Conservation (phyloP, 2,113 vertebrate genomes). For the Oreochromis niloticus region DNA sequence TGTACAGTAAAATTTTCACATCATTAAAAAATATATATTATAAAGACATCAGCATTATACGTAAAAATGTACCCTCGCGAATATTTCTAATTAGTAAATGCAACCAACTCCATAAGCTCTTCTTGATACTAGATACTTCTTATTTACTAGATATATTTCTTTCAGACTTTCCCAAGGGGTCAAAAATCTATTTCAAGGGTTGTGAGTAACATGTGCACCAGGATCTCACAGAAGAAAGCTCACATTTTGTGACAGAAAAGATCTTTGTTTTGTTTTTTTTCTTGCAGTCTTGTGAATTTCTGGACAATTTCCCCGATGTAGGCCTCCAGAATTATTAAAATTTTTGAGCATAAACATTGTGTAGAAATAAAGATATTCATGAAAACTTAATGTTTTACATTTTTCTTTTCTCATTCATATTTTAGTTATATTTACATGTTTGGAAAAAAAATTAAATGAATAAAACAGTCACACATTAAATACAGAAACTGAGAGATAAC, state of each 20-base stretch:
- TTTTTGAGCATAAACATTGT: fast-evolving
- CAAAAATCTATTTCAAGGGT: neutral
- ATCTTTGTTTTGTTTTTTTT: neutral
- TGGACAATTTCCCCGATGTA: neutral
- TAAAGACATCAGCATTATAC: neutral
- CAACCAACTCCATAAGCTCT: neutral
- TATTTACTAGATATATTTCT: too few species aligned
- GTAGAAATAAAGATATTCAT: neutral
- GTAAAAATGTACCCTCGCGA: fast-evolving
- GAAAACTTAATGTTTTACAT: neutral
- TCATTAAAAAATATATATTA: neutral
- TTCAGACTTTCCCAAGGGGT: neutral
- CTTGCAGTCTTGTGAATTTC: neutral
- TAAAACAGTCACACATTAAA: neutral
- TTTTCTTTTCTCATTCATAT: neutral
- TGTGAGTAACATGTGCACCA: neutral
- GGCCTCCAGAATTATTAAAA: neutral
- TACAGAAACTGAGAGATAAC: neutral
- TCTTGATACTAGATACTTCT: neutral
- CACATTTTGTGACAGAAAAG: neutral
- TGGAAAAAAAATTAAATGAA: fast-evolving
- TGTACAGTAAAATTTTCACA: neutral
- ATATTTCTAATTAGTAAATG: neutral
- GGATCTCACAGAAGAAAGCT: neutral
- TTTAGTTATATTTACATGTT: neutral